Base-by-base conservation (phyloP, 2,888 invertebrate genomes). In the Malthinus flaveolus region DNA sequence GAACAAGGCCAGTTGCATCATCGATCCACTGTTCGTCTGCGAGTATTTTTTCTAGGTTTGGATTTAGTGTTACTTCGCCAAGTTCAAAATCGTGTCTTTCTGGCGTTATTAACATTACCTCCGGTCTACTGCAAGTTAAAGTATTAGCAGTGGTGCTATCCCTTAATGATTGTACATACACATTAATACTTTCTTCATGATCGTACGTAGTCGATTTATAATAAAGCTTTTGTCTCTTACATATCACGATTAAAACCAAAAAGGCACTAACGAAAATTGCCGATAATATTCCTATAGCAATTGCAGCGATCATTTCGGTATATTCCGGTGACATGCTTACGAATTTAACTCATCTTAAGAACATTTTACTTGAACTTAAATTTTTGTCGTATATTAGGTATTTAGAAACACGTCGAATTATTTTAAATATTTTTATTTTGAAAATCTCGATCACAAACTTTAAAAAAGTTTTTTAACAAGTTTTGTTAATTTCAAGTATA, bases 1-100 rank as follows among this genome's bases (percentile, higher is more conserved):
- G 88, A 55, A 89, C 85, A 31, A 90, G 77, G 11, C 88, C 84
- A 48, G 87, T 85, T 4, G 87, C 88, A 77, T 90, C 89, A 68
- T 87, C 87, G 9, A 89, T 84, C 89, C 89, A 89, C 66, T 83
- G 82, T 63, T 86, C 83, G 71, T 85, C 84, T 36, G 83, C 80
- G 39, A 87, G 75, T 15, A 87, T 83, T 68, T 84, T 81, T 64
- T 86, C 86, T 65, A 85, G 78, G 63, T 83, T 82, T 11, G 83
- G 81, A 65, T 82, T 82, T 9, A 84, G 69, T 32, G 80, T 77
- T 7, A 85, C 84, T 69, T 84, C 84, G 44, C 83, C 83, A 39
- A 85, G 71, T 70, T 85, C 85, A 59, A 85, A 76, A 66, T 82
- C 83, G 3, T 77, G 71, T 56, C 69, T 73, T 56, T 74, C 77